Percentiles rank a stretch among this genome's conserved stretches.
Conservation (phyloP, 1,140 invertebrate genomes). For the Microplitis demolitor region DNA sequence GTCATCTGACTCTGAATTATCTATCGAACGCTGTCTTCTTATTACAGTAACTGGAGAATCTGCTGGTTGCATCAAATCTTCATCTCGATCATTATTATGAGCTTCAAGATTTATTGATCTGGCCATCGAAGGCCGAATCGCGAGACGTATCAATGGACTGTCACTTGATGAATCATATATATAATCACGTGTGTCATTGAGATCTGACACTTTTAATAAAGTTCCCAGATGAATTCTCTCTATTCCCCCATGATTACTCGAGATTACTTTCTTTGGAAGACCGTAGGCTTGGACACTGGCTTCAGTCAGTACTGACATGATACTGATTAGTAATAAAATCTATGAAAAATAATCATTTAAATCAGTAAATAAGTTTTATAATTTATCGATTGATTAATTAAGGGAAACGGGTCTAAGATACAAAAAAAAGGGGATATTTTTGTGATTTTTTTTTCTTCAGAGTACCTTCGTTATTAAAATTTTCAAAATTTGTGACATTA, state of each 20-base stretch:
- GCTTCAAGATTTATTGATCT: background rate
- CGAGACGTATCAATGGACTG: background rate
- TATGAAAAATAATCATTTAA: background rate
- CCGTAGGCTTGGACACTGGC: conserved; percentile 40
- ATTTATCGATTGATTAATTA: too few relatives aligned
- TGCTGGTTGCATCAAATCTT: too few relatives aligned
- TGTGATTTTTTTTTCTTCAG: too few relatives aligned
- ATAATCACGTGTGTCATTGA: too few relatives aligned
- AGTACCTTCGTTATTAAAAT: too few relatives aligned
- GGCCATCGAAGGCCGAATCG: background rate
- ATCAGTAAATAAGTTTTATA: too few relatives aligned
- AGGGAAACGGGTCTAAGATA: too few relatives aligned
- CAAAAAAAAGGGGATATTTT: too few relatives aligned
- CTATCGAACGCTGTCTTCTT: conserved; percentile 26
- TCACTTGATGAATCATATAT: background rate
- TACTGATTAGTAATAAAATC: background rate
- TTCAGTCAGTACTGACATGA: background rate
- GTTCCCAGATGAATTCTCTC: conserved; percentile 7
- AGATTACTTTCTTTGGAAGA: conserved; percentile 31
- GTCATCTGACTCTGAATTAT: conserved; percentile 31
- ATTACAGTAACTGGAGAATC: background rate
- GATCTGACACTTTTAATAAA: background rate
- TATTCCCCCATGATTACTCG: conserved; percentile 27
- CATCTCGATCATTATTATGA: background rate
- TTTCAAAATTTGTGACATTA: too few relatives aligned